Conservation (phyloP, 2,888 invertebrate genomes). For the Tubulanus polymorphus region DNA sequence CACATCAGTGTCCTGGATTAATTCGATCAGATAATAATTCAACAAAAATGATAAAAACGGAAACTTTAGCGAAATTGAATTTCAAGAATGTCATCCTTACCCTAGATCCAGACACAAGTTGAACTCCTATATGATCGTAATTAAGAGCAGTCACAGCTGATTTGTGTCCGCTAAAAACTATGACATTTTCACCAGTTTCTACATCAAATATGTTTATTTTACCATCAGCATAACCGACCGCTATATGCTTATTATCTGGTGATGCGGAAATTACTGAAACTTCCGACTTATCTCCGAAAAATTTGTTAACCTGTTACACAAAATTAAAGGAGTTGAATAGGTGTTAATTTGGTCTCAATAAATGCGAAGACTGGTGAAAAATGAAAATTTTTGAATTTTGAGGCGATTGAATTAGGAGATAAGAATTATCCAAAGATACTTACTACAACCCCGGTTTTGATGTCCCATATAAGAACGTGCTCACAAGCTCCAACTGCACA, state of each 20-base stretch:
- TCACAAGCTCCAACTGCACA: slow-evolving; percentile 91
- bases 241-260: slow-evolving; percentile 73
- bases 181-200: slow-evolving; percentile 61
- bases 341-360: too few species aligned
- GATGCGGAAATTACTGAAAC: slow-evolving; percentile 74
- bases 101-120: slow-evolving; percentile 84
- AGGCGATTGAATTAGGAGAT: too few species aligned
- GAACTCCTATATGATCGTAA: slow-evolving; percentile 79
- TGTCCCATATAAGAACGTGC: slow-evolving; percentile 90
- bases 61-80: too few species aligned
- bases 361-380: too few species aligned
- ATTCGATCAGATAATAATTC: neutral
- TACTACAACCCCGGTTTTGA: slow-evolving; percentile 64
- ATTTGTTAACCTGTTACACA: neutral
- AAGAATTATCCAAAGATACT: too few species aligned
- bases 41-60: too few species aligned
- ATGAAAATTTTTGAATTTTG: too few species aligned
- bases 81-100: slow-evolving; percentile 46
- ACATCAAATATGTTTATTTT: slow-evolving; percentile 79
- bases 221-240: slow-evolving; percentile 90
- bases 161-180: slow-evolving; percentile 77
- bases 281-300: slow-evolving; percentile 69
- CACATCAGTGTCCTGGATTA: slow-evolving; percentile 75
- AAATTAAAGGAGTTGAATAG: neutral
- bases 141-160: slow-evolving; percentile 76